A percentile compares a stretch with the other conserved stretches of the same genome.
These are phyloP conservation scores for Litoditis marina DNA, from an alignment of 2,888 invertebrate species.

Conservation along the genomic window DNA sequence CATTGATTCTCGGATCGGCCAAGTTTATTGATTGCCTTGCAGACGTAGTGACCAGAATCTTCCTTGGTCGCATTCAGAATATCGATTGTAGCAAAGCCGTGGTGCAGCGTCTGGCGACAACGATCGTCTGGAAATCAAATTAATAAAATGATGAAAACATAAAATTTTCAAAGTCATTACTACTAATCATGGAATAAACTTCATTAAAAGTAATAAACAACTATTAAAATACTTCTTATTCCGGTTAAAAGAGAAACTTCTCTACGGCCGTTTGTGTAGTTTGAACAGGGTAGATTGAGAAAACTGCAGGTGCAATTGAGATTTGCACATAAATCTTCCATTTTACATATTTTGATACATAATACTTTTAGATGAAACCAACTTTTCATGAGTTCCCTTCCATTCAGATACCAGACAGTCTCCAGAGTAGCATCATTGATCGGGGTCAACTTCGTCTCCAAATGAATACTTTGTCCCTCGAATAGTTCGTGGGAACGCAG, in stretches of 20 bases:
- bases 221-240: background rate
- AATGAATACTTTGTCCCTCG: constrained; percentile 89
- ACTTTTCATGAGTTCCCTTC: constrained; percentile 64
- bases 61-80: constrained; percentile 67
- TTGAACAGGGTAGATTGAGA: no score
- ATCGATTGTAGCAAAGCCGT: constrained; percentile 93
- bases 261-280: no score
- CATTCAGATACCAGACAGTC: constrained; percentile 93
- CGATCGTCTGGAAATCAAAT: constrained; percentile 38
- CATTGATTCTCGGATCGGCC: constrained; percentile 84
- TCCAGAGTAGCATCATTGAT: constrained; percentile 88
- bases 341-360: no score
- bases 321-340: no score
- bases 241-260: background rate
- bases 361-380: no score
- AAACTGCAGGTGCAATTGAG: no score
- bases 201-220: background rate
- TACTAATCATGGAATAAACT: background rate
- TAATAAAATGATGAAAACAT: background rate
- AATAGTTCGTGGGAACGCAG: constrained; percentile 80
- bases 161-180: constrained; percentile 10
- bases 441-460: constrained; percentile 87
- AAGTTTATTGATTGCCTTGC: constrained; percentile 86
- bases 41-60: constrained; percentile 90
- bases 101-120: constrained; percentile 70